Percentiles rank a stretch among this genome's conserved stretches.
These are phyloP conservation scores for Cherax quadricarinatus DNA, from an alignment of 1,140 invertebrate species.

Conservation along the genomic window DNA sequence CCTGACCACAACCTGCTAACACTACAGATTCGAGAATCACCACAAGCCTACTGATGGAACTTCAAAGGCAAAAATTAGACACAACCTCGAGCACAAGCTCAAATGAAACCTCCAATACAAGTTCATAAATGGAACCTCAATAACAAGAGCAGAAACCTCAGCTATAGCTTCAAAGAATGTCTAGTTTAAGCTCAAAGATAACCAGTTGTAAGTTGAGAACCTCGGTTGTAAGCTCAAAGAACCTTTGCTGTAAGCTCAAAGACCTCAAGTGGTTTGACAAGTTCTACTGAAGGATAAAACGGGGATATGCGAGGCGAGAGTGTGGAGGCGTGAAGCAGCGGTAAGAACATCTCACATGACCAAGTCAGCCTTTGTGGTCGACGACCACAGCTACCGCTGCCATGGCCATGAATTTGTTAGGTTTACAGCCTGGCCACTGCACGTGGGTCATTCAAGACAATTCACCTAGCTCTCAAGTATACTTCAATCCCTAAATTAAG, in stretches of 20 bases:
- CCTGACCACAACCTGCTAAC: not conserved
- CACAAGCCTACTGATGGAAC: too few relatives aligned
- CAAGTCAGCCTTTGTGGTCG: not conserved
- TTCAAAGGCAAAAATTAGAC: not conserved
- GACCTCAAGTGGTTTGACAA: slow-evolving; percentile 7
- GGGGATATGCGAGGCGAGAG: slow-evolving; percentile 31
- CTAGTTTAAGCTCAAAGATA: too few relatives aligned
- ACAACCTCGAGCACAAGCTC: not conserved
- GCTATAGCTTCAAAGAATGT: too few relatives aligned
- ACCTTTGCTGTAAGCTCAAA: too few relatives aligned
- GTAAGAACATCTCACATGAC: not conserved
- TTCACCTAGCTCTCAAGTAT: too few relatives aligned
- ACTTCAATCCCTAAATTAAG: too few relatives aligned
- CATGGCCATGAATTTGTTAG: not conserved
- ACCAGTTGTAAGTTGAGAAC: too few relatives aligned
- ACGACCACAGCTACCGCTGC: not conserved
- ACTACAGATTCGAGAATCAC: too few relatives aligned
- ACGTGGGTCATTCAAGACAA: too few relatives aligned
- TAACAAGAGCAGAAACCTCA: too few relatives aligned
- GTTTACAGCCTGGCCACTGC: too few relatives aligned
- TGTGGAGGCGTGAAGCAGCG: slow-evolving; percentile 24
- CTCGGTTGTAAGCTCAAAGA: too few relatives aligned
- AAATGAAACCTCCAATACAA: not conserved
- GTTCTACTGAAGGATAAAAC: not conserved
- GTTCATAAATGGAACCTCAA: not conserved